Evolutionary conservation across 2,113 vertebrate species (phyloP).

Genomic region (Chaetops frenatus): DNA sequence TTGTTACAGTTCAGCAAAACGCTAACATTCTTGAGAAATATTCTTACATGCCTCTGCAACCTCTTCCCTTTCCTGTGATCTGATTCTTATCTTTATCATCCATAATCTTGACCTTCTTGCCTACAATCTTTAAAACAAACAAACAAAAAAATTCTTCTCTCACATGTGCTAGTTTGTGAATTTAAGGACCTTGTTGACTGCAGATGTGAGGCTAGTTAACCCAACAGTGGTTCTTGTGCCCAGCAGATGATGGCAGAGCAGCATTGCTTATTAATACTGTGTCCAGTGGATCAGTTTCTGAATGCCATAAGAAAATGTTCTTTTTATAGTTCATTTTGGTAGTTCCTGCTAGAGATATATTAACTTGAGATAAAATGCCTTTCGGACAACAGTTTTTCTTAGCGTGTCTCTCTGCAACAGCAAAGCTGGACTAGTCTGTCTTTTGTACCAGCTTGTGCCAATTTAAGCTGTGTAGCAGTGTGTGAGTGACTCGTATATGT

Average conservation of each 20-base stretch:
- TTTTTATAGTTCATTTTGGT: background rate
- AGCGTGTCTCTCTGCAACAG: background rate
- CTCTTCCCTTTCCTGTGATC: background rate
- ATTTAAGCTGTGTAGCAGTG: background rate
- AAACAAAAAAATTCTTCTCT: background rate
- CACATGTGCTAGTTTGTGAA: background rate
- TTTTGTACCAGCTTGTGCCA: background rate
- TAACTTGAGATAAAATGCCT: background rate
- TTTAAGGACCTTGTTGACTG: background rate
- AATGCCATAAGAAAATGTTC: background rate
- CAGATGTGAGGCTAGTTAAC: background rate
- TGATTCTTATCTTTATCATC: background rate
- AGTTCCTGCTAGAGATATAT: background rate
- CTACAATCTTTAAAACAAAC: background rate
- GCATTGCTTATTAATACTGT: background rate
- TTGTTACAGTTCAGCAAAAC: background rate
- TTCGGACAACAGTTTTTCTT: background rate
- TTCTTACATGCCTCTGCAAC: background rate
- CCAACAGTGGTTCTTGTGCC: background rate
- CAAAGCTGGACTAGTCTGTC: background rate
- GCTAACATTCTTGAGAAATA: background rate
- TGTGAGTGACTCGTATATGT: accelerated
- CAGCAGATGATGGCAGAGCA: background rate
- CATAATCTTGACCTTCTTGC: background rate
- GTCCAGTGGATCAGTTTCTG: background rate